These are phyloP conservation scores for Pitangus sulphuratus DNA, from an alignment of 2,797 vertebrate species.

Conservation along the genomic window DNA sequence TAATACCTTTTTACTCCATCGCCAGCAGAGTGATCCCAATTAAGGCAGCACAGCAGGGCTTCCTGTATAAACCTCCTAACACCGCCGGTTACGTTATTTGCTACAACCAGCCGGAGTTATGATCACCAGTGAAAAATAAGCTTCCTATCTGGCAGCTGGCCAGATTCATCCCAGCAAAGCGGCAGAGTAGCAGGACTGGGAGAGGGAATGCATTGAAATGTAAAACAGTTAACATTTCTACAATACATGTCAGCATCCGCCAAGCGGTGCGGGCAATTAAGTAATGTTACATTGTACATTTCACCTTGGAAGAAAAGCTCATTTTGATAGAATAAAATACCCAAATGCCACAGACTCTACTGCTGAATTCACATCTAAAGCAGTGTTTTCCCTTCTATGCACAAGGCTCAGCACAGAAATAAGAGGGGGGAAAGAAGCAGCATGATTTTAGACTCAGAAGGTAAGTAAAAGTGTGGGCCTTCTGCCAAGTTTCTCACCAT, in stretches of 20 bases:
- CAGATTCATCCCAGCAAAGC: conserved; percentile 52
- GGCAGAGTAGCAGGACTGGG: background rate
- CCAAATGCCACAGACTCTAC: background rate
- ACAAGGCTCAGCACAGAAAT: conserved; percentile 25
- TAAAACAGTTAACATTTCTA: conserved; percentile 68
- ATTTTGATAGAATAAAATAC: conserved; percentile 23
- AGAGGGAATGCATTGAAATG: conserved; percentile 66
- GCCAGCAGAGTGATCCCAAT: conserved; percentile 66
- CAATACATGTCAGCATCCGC: conserved; percentile 62
- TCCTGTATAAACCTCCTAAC: conserved; percentile 48
- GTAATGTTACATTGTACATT: conserved; percentile 58
- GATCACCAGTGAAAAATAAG: conserved; percentile 70
- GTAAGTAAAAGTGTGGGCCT: conserved; percentile 59
- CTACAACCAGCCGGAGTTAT: conserved; percentile 64
- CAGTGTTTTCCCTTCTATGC: conserved; percentile 56
- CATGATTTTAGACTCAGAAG: conserved; percentile 54
- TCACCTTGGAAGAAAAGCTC: conserved; percentile 54
- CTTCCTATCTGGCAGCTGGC: conserved; percentile 64
- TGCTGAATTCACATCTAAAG: conserved; percentile 37
- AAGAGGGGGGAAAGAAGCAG: background rate
- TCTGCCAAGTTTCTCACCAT: conserved; percentile 69
- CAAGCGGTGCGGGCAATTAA: conserved; percentile 51
- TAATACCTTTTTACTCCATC: conserved; percentile 64
- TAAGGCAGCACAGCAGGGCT: conserved; percentile 63
- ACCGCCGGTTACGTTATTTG: conserved; percentile 14